Conservation (phyloP, 2,113 vertebrate species). For the Pedetes capensis region DNA sequence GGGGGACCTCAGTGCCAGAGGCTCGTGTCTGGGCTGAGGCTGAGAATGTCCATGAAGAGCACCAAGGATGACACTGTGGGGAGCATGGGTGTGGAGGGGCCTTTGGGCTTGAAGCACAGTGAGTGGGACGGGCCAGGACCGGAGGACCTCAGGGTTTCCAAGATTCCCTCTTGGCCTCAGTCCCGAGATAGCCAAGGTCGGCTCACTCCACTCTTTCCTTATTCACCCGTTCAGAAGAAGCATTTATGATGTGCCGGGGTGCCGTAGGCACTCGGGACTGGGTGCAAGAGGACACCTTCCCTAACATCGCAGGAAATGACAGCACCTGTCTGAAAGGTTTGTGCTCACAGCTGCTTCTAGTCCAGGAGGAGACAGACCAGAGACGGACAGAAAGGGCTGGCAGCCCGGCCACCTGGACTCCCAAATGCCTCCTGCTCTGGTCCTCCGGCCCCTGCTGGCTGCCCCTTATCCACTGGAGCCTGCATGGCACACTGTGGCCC, state of each 20-base stretch:
- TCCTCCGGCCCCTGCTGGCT: accelerated
- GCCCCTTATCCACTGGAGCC: background rate
- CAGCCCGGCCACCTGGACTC: accelerated
- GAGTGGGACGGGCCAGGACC: accelerated
- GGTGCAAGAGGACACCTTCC: accelerated
- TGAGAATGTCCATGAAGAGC: background rate
- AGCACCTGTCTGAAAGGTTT: background rate
- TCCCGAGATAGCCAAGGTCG: accelerated
- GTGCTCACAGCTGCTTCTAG: background rate
- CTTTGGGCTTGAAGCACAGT: background rate
- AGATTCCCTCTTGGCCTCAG: background rate
- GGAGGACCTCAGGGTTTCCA: accelerated
- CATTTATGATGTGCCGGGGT: background rate
- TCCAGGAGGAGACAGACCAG: background rate
- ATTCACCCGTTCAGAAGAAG: background rate
- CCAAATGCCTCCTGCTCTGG: accelerated
- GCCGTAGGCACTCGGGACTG: background rate
- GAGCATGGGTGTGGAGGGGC: accelerated
- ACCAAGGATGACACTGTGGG: accelerated
- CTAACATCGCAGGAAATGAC: too few relatives aligned
- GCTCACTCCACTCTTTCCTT: background rate
- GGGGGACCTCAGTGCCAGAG: accelerated
- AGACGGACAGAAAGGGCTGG: background rate
- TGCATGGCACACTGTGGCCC: too few relatives aligned
- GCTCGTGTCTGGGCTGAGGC: accelerated